phyloP scores from a whole-genome alignment of 1,140 invertebrate species.

The Drosophila punjabiensis region DNA sequence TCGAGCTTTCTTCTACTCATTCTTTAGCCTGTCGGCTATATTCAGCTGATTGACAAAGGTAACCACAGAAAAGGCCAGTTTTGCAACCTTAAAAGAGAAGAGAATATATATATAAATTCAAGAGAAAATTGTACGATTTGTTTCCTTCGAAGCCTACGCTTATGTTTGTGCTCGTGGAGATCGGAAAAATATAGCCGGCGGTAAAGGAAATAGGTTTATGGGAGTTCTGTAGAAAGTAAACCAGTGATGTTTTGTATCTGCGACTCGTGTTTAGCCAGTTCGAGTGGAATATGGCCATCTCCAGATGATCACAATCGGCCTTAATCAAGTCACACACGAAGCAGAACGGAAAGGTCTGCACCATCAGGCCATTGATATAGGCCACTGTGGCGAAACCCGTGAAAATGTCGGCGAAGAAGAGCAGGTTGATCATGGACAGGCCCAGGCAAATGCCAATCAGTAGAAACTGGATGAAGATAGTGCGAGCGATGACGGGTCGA shows the following conservation, averaged over 20 bases:
- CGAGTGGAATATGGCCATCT: conserved; percentile 45
- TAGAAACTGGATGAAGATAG: conserved; percentile 51
- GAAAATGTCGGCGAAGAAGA: conserved; percentile 48
- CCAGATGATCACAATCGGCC: conserved; percentile 42
- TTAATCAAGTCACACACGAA: conserved; percentile 54
- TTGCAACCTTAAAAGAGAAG: conserved; percentile 36
- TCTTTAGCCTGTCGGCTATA: conserved; percentile 39
- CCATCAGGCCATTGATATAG: conserved; percentile 28
- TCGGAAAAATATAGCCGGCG: conserved; percentile 58
- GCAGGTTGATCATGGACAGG: conserved; percentile 48
- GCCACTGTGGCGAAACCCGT: conserved; percentile 13
- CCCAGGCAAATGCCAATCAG: conserved; percentile 47
- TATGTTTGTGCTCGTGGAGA: conserved; percentile 46
- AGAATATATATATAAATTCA: neutral
- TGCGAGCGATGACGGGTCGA: conserved; percentile 27
- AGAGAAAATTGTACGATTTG: neutral
- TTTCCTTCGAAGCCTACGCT: conserved; percentile 7
- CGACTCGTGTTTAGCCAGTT: conserved; percentile 40
- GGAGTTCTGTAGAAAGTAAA: conserved; percentile 38
- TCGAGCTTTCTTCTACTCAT: neutral
- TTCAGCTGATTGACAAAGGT: conserved; percentile 61
- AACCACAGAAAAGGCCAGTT: conserved; percentile 56
- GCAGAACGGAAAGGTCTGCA: conserved; percentile 61
- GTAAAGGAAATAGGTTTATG: conserved; percentile 48
- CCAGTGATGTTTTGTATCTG: conserved; percentile 27